Base-by-base conservation (phyloP, 2,888 invertebrate genomes). In the Scaptomyza reducta region DNA sequence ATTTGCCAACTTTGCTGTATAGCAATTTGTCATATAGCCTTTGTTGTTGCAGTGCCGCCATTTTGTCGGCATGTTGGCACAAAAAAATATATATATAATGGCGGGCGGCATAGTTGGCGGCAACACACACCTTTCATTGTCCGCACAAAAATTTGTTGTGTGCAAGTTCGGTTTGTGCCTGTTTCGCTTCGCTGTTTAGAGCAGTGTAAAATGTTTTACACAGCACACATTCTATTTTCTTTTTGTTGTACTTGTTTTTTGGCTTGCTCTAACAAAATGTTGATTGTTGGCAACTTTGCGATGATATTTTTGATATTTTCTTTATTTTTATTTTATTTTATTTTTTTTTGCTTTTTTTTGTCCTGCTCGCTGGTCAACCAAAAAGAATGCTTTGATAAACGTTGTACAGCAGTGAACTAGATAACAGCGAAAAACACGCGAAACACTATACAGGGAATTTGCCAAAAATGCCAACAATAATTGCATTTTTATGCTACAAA, bases 401-500 rank as follows among this genome's bases (percentile, higher is more conserved):
- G 60, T 60, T 54, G 57, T 54, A 55, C 60, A 56, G 55, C 55
- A 47, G 59, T 63, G 54, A 57, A 67, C 66, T 66, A 73, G 67
- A 75, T 65, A 75, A 65, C 46, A 16, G 38, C 16, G n/a, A 54
- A 29, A 14, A 29, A n/a, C 18, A 31, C 25, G 25, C 16, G 16
- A 45, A 35, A 29, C 40, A 50, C 50, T 6, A 35, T 57, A 50
- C 22, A 66, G 55, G 46, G 51, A 78, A 64, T 62, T 59, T 56
- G 71, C 44, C 65, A 44, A 51, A 57, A 70, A 63, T 64, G 54
- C 74, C 76, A 68, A 70, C 70, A 80, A 77, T 83, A 84, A 84
- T 84, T 84, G 81, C 83, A 77, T 83, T 86, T 84, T 70, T 70
- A 74, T 83, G 73, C 68, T 47, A 68, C 86, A 78, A 74, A 78